Percentiles rank a stretch among this genome's conserved stretches.
These are phyloP conservation scores for Sericinus montela DNA, from an alignment of 2,888 invertebrate genomes.

Conservation along the genomic window DNA sequence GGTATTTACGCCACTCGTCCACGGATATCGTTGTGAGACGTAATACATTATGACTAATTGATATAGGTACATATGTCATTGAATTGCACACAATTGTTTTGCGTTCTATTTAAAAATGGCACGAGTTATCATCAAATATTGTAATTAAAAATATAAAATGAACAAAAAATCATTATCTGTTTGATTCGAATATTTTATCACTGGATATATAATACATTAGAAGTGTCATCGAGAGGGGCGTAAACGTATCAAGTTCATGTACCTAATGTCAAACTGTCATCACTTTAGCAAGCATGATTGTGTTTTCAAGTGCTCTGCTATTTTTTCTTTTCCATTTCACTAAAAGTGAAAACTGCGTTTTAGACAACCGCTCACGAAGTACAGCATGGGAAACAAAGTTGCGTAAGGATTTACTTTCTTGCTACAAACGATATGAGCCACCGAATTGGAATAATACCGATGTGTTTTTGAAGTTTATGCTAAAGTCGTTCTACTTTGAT, in stretches of 20 bases:
- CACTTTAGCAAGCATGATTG: background rate
- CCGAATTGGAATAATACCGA: constrained; percentile 15
- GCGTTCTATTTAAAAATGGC: too few relatives aligned
- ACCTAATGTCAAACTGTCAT: background rate
- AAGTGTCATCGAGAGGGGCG: background rate
- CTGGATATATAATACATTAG: background rate
- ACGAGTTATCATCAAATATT: too few relatives aligned
- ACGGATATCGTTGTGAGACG: too few relatives aligned
- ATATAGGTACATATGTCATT: too few relatives aligned
- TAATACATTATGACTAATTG: too few relatives aligned
- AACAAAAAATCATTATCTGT: too few relatives aligned
- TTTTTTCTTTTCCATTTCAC: background rate
- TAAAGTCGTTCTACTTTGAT: constrained; percentile 37
- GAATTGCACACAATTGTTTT: too few relatives aligned
- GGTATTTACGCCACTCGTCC: too few relatives aligned
- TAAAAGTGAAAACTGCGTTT: constrained; percentile 8
- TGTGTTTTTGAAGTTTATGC: constrained; percentile 25
- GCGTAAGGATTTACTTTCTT: background rate
- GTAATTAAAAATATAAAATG: too few relatives aligned
- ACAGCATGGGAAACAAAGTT: constrained; percentile 14
- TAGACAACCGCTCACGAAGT: constrained; percentile 6
- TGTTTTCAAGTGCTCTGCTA: background rate
- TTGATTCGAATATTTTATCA: background rate
- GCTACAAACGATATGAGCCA: background rate
- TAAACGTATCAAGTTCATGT: background rate